Evolutionary conservation across 2,888 invertebrate species (phyloP).

Genomic region (Sclerodermus sp.): DNA sequence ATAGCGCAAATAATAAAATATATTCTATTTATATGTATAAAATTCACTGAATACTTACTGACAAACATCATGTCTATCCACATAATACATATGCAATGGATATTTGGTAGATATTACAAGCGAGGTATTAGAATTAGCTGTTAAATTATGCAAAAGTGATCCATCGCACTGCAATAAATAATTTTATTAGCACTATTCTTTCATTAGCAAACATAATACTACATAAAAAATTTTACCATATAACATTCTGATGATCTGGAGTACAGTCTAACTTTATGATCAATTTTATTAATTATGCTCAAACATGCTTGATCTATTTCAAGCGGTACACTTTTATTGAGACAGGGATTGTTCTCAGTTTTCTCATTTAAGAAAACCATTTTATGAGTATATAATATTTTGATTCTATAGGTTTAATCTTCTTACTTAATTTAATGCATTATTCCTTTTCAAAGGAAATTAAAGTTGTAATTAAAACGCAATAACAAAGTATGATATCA

Average conservation of each 20-base stretch:
- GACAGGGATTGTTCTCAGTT: slow-evolving; percentile 23
- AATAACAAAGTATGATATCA: too few relatives aligned
- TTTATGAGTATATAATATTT: neutral
- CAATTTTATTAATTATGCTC: slow-evolving; percentile 37
- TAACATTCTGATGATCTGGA: slow-evolving; percentile 39
- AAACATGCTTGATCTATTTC: slow-evolving; percentile 51
- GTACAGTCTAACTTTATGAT: slow-evolving; percentile 30
- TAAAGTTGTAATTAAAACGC: too few relatives aligned
- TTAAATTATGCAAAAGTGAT: slow-evolving; percentile 29
- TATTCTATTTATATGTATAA: neutral
- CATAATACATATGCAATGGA: slow-evolving; percentile 43
- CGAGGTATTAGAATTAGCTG: slow-evolving; percentile 34
- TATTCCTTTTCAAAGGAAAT: neutral
- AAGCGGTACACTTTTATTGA: slow-evolving; percentile 31
- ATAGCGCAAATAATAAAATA: neutral
- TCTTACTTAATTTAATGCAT: neutral
- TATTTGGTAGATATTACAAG: slow-evolving; percentile 44
- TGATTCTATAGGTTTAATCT: neutral
- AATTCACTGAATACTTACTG: slow-evolving; percentile 38
- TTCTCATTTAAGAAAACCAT: slow-evolving; percentile 15
- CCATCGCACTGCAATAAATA: slow-evolving; percentile 44
- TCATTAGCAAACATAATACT: neutral
- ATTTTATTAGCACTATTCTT: neutral
- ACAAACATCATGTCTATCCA: slow-evolving; percentile 26
- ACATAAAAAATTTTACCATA: slow-evolving; percentile 31